Percentiles rank a stretch among this genome's conserved stretches.
Evolutionary conservation across 2,888 invertebrate species (phyloP).

Genomic region (Sinhomidia bicolor): DNA sequence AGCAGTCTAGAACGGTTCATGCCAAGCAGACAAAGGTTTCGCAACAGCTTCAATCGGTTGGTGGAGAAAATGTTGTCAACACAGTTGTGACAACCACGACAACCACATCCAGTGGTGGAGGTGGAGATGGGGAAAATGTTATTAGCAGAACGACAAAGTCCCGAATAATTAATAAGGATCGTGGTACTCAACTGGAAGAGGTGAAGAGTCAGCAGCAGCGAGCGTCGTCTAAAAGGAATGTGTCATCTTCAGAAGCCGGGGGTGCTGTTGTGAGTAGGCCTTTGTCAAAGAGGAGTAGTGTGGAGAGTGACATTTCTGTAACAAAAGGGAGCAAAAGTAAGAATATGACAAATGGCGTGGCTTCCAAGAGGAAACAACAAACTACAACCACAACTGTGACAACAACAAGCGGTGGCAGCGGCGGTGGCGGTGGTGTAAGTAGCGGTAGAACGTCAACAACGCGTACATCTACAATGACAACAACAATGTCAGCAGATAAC

Average conservation of each 20-base stretch:
- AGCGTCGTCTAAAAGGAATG: constrained; percentile 33
- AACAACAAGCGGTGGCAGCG: constrained; percentile 61
- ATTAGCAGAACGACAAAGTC: constrained; percentile 31
- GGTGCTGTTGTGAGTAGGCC: constrained; percentile 39
- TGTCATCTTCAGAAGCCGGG: constrained; percentile 44
- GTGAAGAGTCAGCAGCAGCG: constrained; percentile 49
- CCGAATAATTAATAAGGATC: constrained; percentile 63
- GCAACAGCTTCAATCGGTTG: constrained; percentile 8
- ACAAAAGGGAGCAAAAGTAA: constrained; percentile 43
- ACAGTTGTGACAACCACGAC: constrained; percentile 68
- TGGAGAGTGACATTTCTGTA: constrained; percentile 66
- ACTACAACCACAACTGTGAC: constrained; percentile 62
- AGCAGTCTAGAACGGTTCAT: constrained; percentile 40
- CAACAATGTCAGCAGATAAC: constrained; percentile 25
- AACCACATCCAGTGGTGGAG: constrained; percentile 47
- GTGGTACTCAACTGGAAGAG: constrained; percentile 55
- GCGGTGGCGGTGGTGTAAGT: constrained; percentile 10
- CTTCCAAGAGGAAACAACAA: constrained; percentile 59
- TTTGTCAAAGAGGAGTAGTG: constrained; percentile 63
- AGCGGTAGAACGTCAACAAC: constrained; percentile 45
- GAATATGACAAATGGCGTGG: constrained; percentile 68
- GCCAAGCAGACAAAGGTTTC: constrained; percentile 54
- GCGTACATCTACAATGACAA: constrained; percentile 42
- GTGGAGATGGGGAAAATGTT: constrained; percentile 40
- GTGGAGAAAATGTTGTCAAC: constrained; percentile 43